Evolutionary conservation across 2,797 vertebrate genomes (phyloP), one percentile per base, ranked within the genome.

Genomic region (Lerista edwardsae): DNA sequence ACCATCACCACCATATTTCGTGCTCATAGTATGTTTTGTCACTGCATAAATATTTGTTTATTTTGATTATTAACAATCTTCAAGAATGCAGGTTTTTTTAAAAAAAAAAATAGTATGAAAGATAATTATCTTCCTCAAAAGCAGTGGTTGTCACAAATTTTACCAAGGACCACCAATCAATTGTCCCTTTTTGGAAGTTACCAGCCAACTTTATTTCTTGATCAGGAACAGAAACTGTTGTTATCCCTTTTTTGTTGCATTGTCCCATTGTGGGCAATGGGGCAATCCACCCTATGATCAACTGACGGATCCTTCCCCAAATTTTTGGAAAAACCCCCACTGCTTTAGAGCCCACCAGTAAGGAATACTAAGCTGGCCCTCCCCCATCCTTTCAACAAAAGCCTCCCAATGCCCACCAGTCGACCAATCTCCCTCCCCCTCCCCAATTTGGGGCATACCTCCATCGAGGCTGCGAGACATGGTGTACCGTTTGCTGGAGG

Each of bases 381-480:
- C 59, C 61, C 27, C n/a, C 62, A 3, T 2, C 25, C 65, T 71
- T 71, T 81, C 31, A 82, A 81, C 65, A 82, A 71, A 72, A 72
- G 64, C 64, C 47, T 86, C 59, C 71, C 75, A 0, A 1, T 74
- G 61, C 78, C 88, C 84, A 1, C 80, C 82, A 88, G 78, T 51
- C 1, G 55, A 89, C 78, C 86, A 78, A 88, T 78, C 72, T 84
- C 83, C 84, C 83, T 85, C 80, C 85, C 69, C 71, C 34, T 88
- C 71, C 81, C 73, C 65, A 85, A n/a, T 84, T 55, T 83, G 86
- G 77, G 86, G 88, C 98, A 81, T 95, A 99, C 98, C 98, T 97
- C 98, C 98, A 0, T 99, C 98, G 91, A 98, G 95, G 95, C 98
- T 99, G 93, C 98, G 97, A 86, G 98, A 99, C 94, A 99, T 97